Base-by-base conservation (phyloP, 1,140 invertebrate species). In the Bombyx mori region DNA sequence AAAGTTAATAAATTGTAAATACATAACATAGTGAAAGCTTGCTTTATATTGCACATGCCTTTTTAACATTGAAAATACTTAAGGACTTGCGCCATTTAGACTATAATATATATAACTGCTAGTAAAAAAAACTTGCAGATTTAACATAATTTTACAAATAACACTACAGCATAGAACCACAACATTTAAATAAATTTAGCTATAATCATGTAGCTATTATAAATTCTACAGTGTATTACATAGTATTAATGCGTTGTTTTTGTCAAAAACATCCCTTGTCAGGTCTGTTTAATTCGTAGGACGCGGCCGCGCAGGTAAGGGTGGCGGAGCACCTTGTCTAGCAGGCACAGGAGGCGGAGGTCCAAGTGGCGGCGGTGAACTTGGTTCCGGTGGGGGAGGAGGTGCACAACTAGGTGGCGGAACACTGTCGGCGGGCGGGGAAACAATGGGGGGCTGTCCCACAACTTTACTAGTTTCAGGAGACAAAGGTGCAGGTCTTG, bases 281-380 rank as follows among this genome's bases (percentile, higher is more conserved):
- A 51, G 26, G 6, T 52, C 9, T 10, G 44, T 60, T 68, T 76
- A 80, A 8, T 57, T 67, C 44, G 66, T 63, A 52, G 83, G 83
- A 57, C 83, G 70, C 5, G 90, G 89, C 63, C 93, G 88, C 44
- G 92, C 91, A n/a, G 93, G 93, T 71, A 94, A 88, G 1, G 93
- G 93, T 55, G 92, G 93, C 42, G 92, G 91, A 58, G 89, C 91
- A 47, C 89, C 89, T 66, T 77, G 86, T 8, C 77, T 87, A 54
- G 87, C 89, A 56, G 89, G 90, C 3, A 90, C 90, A 10, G 90
- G 90, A 10, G 91, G 89, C 44, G 91, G 89, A 5, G 90, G 89
- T 7, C 90, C 90, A 43, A 88, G 82, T 42, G 86, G 78, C 44
- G 90, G 86, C 42, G 90, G 88, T 4, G 77, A 74, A 50, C 61